Base-by-base conservation (phyloP, 1,140 invertebrate genomes). In the Triops cancriformis region DNA sequence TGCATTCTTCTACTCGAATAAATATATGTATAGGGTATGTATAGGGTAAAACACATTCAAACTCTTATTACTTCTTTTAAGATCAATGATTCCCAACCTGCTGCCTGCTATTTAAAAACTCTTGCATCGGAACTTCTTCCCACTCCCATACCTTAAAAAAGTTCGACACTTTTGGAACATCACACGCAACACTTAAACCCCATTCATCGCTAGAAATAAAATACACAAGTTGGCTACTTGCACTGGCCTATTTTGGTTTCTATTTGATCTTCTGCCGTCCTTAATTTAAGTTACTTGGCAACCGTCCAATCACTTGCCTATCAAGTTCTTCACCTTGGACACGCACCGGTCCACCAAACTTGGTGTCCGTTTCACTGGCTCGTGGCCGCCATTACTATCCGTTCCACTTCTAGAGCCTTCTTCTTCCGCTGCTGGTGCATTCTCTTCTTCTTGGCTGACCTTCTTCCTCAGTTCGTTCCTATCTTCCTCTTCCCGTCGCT, bases 291-390 rank as follows among this genome's bases (percentile, higher is more conserved):
- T 64, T n/a, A n/a, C 18, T 64, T 64, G 1, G 51, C 7, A 64
- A 64, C n/a, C 31, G 2, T 37, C 31, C 31, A 10, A 23, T 73
- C 73, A 73, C 42, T 78, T 78, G n/a, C 42, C 74, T 12, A 78
- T 78, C 37, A 78, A 73, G 11, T 73, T 78, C 51, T 78, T 78
- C 72, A 78, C 74, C 74, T 78, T 78, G 11, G 73, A 73, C 31
- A 78, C 72, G 73, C 77, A 78, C 10, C 77, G 77, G 73, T 78
- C 77, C 28, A 78, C 73, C 12, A 78, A 78, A 73, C 74, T 78
- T 26, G 75, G 42, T 10, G 75, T 51, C 43, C 75, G 26, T 43
- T 27, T 76, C 11, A 64, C 51, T 23, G 51, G 51, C 1, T 64
- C 51, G 14, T 64, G 51, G 23, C 51, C 51, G 23, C 23, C 23